A percentile compares a stretch with the other conserved stretches of the same genome.
These are phyloP conservation scores for Drosophila diplacantha DNA, from an alignment of 2,888 invertebrate species.

Conservation along the genomic window DNA sequence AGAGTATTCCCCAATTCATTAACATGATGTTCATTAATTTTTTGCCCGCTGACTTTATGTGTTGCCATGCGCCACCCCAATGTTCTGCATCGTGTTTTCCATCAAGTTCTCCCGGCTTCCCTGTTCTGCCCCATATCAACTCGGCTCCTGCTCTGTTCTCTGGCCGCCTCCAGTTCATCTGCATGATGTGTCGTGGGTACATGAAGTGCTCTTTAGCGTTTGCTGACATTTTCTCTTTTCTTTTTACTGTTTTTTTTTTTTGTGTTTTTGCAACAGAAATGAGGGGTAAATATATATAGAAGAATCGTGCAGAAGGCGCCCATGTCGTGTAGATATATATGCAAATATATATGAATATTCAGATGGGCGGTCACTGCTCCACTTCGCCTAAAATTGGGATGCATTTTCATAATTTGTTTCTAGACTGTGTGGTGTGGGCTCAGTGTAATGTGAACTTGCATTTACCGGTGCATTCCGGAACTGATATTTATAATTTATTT, in stretches of 20 bases:
- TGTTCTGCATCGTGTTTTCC: slow-evolving; percentile 45
- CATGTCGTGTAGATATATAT: slow-evolving; percentile 14
- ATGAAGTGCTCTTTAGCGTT: slow-evolving; percentile 66
- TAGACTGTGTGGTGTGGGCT: slow-evolving; percentile 2
- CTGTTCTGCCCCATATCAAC: slow-evolving; percentile 7
- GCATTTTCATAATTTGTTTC: slow-evolving; percentile 26
- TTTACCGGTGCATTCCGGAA: slow-evolving; percentile 6
- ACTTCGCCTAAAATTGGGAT: slow-evolving; percentile 24
- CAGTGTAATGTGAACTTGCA: slow-evolving; percentile 19
- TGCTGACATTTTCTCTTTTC: slow-evolving; percentile 59
- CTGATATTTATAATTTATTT: background rate
- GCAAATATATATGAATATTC: slow-evolving; percentile 12
- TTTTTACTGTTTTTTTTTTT: slow-evolving; percentile 7
- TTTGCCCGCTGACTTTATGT: slow-evolving; percentile 23
- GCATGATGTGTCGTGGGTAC: slow-evolving; percentile 39
- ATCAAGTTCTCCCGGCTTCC: slow-evolving; percentile 43
- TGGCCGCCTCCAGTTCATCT: slow-evolving; percentile 24
- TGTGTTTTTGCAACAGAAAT: slow-evolving; percentile 24
- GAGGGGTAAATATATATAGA: slow-evolving; percentile 23
- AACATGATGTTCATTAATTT: slow-evolving; percentile 16
- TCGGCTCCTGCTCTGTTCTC: slow-evolving; percentile 1
- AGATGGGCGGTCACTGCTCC: slow-evolving; percentile 33
- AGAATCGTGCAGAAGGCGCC: slow-evolving; percentile 12
- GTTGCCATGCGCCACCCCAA: slow-evolving; percentile 35
- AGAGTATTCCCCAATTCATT: slow-evolving; percentile 35